Conservation (phyloP, 2,113 vertebrate genomes). For the Larimichthys polyactis region DNA sequence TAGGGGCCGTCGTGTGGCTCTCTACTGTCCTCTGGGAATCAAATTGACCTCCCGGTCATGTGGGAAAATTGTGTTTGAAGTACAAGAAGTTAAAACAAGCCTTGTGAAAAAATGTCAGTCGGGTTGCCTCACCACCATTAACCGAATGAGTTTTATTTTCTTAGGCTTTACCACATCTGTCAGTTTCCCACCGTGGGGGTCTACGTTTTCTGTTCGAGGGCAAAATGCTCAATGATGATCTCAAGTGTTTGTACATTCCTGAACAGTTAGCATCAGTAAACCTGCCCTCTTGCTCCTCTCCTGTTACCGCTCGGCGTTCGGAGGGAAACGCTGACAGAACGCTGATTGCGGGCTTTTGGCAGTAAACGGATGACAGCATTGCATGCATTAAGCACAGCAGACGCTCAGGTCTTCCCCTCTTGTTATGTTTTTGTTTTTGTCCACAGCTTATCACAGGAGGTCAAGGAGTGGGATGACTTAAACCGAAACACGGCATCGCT, state of each 20-base stretch:
- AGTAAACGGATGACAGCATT: constrained; percentile 35
- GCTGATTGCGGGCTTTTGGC: constrained; percentile 52
- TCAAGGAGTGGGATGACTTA: constrained; percentile 42
- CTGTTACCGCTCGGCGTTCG: constrained; percentile 33
- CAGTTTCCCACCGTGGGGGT: constrained; percentile 1
- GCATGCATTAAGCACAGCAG: constrained; percentile 15
- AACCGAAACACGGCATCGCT: constrained; percentile 20
- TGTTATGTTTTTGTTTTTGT: constrained; percentile 42
- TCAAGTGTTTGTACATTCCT: constrained; percentile 65
- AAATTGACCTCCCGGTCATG: constrained; percentile 44
- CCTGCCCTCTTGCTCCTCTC: constrained; percentile 23
- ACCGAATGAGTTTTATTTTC: constrained; percentile 47
- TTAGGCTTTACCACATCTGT: constrained; percentile 47
- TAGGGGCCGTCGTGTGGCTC: not conserved
- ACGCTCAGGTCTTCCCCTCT: constrained; percentile 16
- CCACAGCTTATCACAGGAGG: constrained; percentile 38
- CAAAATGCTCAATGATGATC: constrained; percentile 40
- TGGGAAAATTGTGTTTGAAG: constrained; percentile 43
- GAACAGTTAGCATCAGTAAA: constrained; percentile 42
- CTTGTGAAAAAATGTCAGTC: constrained; percentile 18
- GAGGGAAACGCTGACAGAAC: constrained; percentile 50
- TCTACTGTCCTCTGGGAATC: constrained; percentile 23
- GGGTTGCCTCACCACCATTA: constrained; percentile 27
- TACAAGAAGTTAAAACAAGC: constrained; percentile 56
- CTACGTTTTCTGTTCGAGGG: constrained; percentile 24